These are phyloP conservation scores for Coracopsis vasa DNA, from an alignment of 2,113 vertebrate species.

Conservation along the genomic window DNA sequence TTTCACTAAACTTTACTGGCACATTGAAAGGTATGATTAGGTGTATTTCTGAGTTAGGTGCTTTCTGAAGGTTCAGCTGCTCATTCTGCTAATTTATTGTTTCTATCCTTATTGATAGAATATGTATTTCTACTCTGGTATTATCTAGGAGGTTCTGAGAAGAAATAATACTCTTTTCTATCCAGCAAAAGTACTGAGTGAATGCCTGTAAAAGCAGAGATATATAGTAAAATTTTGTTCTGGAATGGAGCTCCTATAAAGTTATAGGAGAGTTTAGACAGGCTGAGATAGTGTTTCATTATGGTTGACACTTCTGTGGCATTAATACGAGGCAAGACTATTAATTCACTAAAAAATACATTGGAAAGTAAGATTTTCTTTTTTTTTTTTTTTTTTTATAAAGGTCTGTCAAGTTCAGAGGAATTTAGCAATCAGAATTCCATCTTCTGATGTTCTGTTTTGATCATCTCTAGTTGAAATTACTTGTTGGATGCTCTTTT, in stretches of 20 bases:
- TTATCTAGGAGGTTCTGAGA: background rate
- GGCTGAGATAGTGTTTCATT: background rate
- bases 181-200: background rate
- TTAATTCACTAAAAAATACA: background rate
- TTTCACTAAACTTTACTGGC: background rate
- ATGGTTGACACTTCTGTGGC: background rate
- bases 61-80: background rate
- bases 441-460: background rate
- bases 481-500: background rate
- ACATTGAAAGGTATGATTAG: background rate
- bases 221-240: background rate
- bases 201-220: background rate
- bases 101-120: background rate
- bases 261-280: background rate
- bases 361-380: background rate
- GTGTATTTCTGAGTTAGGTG: background rate
- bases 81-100: background rate
- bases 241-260: background rate
- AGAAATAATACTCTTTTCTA: background rate
- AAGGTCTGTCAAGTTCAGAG: background rate
- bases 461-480: background rate
- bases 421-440: background rate
- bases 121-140: background rate
- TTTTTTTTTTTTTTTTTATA: background rate
- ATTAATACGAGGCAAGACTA: background rate